Conservation (phyloP, 2,113 vertebrate genomes). For the Calyptomena viridis region DNA sequence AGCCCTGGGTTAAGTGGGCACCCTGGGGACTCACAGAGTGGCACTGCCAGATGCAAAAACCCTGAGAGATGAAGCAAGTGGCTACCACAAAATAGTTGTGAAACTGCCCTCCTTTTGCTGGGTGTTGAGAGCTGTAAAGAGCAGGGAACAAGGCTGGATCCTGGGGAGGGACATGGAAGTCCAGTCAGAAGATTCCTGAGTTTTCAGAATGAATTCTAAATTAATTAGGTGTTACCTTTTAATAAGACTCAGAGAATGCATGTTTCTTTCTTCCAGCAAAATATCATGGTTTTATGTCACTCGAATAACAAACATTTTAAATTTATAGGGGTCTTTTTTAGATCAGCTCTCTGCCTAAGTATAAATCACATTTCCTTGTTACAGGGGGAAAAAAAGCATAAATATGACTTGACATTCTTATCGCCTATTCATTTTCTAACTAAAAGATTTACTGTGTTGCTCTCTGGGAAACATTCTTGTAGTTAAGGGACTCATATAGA, state of each 20-base stretch:
- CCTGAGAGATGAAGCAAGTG: not conserved
- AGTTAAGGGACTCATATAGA: not conserved
- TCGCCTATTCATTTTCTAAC: slow-evolving; percentile 18
- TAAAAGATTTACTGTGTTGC: slow-evolving; percentile 48
- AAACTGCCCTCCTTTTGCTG: not conserved
- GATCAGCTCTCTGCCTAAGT: slow-evolving; percentile 18
- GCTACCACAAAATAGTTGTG: not conserved
- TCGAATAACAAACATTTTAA: slow-evolving; percentile 2
- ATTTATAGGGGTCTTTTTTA: not conserved
- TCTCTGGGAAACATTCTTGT: slow-evolving; percentile 18
- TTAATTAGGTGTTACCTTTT: not conserved
- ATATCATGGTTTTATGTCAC: not conserved
- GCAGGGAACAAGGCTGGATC: not conserved
- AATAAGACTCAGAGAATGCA: not conserved
- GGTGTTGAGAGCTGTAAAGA: not conserved
- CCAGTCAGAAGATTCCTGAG: not conserved
- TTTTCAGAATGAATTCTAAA: not conserved
- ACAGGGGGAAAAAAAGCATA: slow-evolving; percentile 18
- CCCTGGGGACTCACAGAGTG: not conserved
- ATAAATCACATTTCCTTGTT: slow-evolving; percentile 52
- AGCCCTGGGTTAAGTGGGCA: not conserved
- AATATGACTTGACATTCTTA: slow-evolving; percentile 56
- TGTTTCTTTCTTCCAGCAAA: slow-evolving; percentile 31
- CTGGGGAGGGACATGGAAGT: not conserved
- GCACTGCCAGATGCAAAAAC: not conserved